These are phyloP conservation scores for Paramormyrops hopkinsi DNA, from an alignment of 2,797 vertebrate species.

Conservation along the genomic window DNA sequence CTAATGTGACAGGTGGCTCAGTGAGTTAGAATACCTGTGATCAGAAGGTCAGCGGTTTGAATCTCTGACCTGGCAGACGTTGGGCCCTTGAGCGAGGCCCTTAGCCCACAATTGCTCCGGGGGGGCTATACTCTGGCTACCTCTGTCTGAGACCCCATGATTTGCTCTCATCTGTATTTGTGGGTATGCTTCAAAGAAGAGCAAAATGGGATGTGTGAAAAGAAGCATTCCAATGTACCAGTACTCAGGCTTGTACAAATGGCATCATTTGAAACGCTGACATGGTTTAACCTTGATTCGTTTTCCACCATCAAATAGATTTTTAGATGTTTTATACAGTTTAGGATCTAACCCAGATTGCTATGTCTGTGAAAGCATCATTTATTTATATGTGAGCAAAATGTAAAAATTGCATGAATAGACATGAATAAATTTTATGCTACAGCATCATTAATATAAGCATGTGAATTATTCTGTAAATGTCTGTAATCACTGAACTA, in stretches of 20 bases:
- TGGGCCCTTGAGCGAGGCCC: background rate
- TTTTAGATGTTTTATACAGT: background rate
- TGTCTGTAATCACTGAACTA: background rate
- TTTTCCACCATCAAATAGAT: background rate
- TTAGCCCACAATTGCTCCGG: background rate
- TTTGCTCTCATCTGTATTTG: background rate
- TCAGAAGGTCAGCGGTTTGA: background rate
- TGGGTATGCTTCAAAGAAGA: background rate
- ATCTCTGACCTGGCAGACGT: background rate
- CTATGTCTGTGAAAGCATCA: background rate
- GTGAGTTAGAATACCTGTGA: background rate
- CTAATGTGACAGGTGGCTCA: background rate
- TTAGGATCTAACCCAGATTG: background rate
- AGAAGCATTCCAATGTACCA: background rate
- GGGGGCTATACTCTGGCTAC: background rate
- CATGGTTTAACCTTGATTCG: background rate
- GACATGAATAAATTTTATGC: background rate
- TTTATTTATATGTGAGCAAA: background rate
- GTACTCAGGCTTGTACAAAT: background rate
- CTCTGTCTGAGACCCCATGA: background rate
- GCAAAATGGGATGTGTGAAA: background rate
- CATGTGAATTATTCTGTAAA: background rate
- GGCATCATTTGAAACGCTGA: background rate
- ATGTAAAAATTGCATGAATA: background rate
- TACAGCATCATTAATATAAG: slow-evolving; percentile 1